Evolutionary conservation across 2,888 invertebrate genomes (phyloP).

Genomic region (Eulithis testata): DNA sequence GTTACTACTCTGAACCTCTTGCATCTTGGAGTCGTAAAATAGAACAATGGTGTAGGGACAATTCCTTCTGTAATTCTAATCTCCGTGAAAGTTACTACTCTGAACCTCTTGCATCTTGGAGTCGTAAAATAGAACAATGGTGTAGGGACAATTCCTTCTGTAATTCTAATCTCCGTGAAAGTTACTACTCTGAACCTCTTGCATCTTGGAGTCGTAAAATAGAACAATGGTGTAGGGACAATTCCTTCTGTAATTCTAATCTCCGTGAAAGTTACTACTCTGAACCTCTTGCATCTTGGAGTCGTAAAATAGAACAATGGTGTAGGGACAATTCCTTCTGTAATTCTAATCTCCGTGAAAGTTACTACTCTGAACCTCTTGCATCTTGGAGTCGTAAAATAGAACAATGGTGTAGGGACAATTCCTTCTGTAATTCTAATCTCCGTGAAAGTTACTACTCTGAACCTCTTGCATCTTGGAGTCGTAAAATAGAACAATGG

Average conservation of each 20-base stretch:
- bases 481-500: neutral
- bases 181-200: slow-evolving; percentile 24
- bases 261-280: slow-evolving; percentile 32
- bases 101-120: slow-evolving; percentile 14
- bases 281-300: slow-evolving; percentile 14
- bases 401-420: neutral
- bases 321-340: neutral
- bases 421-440: slow-evolving; percentile 11
- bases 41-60: neutral
- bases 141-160: neutral
- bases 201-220: slow-evolving; percentile 4
- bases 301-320: neutral
- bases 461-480: slow-evolving; percentile 14
- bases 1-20: slow-evolving; percentile 24
- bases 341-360: slow-evolving; percentile 29
- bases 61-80: slow-evolving; percentile 11
- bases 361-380: slow-evolving; percentile 24
- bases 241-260: slow-evolving; percentile 11
- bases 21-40: slow-evolving; percentile 4
- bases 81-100: slow-evolving; percentile 32
- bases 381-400: slow-evolving; percentile 4
- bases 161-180: slow-evolving; percentile 29
- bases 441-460: slow-evolving; percentile 32
- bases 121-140: neutral
- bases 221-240: neutral